A percentile compares a stretch with the other conserved stretches of the same genome.
Conservation (phyloP, 2,888 invertebrate species). For the Archaeoteleia sp. region DNA sequence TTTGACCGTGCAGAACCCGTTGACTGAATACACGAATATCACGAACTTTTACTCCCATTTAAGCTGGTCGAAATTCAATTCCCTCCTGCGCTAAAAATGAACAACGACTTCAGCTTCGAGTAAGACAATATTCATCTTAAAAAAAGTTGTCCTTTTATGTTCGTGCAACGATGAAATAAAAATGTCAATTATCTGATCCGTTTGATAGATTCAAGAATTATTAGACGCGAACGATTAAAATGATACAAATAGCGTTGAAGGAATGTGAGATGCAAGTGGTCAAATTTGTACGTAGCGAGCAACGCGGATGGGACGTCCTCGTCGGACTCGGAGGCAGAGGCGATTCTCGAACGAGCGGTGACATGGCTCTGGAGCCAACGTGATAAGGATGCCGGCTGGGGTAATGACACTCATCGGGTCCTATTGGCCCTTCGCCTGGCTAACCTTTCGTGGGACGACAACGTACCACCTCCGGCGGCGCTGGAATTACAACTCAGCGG, state of each 20-base stretch:
- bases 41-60: neutral
- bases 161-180: too few relatives aligned
- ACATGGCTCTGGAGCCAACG: conserved; percentile 85
- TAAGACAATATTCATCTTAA: too few relatives aligned
- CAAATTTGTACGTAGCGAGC: conserved; percentile 15
- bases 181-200: too few relatives aligned
- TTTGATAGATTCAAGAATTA: too few relatives aligned
- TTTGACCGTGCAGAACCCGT: neutral
- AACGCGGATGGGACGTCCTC: conserved; percentile 32
- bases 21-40: neutral
- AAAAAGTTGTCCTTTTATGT: conserved; percentile 1
- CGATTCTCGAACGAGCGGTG: conserved; percentile 81
- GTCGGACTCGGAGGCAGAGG: conserved; percentile 70
- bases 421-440: conserved; percentile 85
- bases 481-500: conserved; percentile 85
- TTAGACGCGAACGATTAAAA: neutral
- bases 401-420: conserved; percentile 88
- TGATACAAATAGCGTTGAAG: neutral
- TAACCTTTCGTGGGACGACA: conserved; percentile 78
- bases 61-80: neutral
- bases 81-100: neutral
- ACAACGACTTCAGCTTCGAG: neutral
- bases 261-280: neutral
- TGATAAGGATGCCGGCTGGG: conserved; percentile 87
- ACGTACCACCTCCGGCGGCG: conserved; percentile 78